These are phyloP conservation scores for Pachypeltis micranthus DNA, from an alignment of 1,140 invertebrate genomes.

Conservation along the genomic window DNA sequence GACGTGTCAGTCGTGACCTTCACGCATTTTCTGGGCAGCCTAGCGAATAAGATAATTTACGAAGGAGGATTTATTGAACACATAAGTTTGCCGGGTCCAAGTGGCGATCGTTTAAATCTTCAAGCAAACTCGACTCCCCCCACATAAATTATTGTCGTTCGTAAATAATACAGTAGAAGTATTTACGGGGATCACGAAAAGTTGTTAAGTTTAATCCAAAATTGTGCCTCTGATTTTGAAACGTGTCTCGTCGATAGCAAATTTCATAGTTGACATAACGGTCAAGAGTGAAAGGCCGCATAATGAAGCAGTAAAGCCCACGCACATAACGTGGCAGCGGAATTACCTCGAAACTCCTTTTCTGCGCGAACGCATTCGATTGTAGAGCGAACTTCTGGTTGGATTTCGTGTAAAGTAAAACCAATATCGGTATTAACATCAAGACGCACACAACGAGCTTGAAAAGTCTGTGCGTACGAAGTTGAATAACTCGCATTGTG, in stretches of 20 bases:
- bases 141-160: too few relatives aligned
- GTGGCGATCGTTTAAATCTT: too few relatives aligned
- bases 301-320: background rate
- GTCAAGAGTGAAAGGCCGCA: too few relatives aligned
- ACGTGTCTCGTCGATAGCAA: background rate
- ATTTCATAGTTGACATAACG: background rate
- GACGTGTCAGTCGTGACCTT: too few relatives aligned
- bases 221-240: background rate
- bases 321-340: background rate
- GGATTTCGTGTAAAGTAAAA: slow-evolving; percentile 29
- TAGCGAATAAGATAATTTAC: too few relatives aligned
- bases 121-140: too few relatives aligned
- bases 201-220: background rate
- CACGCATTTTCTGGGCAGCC: too few relatives aligned
- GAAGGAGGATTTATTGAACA: too few relatives aligned
- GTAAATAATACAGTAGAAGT: too few relatives aligned
- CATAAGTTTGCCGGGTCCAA: too few relatives aligned
- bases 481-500: slow-evolving; percentile 37
- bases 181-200: too few relatives aligned
- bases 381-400: slow-evolving; percentile 30
- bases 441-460: slow-evolving; percentile 28
- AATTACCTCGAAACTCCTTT: background rate
- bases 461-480: slow-evolving; percentile 34
- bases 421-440: slow-evolving; percentile 31
- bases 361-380: slow-evolving; percentile 23